Evolutionary conservation across 2,797 vertebrate species (phyloP), one percentile per base, ranked within the genome.

Genomic region (Epinephelus malabaricus): DNA sequence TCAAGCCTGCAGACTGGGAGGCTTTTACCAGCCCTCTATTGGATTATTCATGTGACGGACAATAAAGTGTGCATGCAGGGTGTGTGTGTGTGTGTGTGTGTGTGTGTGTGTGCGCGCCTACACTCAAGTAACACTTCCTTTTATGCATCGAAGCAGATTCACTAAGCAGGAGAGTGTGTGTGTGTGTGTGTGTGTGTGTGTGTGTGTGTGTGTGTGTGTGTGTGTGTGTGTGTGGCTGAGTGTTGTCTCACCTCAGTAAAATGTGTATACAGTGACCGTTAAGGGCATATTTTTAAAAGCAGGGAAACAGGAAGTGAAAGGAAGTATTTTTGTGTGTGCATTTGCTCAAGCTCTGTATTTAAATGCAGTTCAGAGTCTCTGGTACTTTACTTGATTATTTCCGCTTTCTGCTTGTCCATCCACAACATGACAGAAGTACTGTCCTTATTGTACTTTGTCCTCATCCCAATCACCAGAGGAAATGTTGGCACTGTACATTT

Each of bases 21-120:
- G 72, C 85, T 89, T 89, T 81, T 83, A 85, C 67, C 81, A 87
- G 85, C 55, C 63, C 55, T 25, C 66, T 81, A 10, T 19, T 93
- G 79, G 82, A 91, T 91, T 89, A 91, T 89, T 91, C 34, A 91
- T 93, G 83, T 76, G 72, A 72, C 70, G 49, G 19, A 82, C 76
- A 85, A 50, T 63, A 62, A 86, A 68, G 54, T 27, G 45, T 11
- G 45, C 19, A 15, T 25, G n/a, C 6, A 30, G n/a, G 49, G 21
- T 14, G 50, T 54, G 55, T 40, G 72, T 46, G 51, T 67, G 62
- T 19, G 54, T 56, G 18, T n/a, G 64, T 73, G 61, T 62, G 67
- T 63, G 68, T n/a, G 30, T 67, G 76, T 45, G 30, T 67, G 76
- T 45, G 50, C 55, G 49, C n/a, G 43, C 46, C 18, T 56, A 40